Conservation (phyloP, 2,888 invertebrate species). For the Dorcus hopei region DNA sequence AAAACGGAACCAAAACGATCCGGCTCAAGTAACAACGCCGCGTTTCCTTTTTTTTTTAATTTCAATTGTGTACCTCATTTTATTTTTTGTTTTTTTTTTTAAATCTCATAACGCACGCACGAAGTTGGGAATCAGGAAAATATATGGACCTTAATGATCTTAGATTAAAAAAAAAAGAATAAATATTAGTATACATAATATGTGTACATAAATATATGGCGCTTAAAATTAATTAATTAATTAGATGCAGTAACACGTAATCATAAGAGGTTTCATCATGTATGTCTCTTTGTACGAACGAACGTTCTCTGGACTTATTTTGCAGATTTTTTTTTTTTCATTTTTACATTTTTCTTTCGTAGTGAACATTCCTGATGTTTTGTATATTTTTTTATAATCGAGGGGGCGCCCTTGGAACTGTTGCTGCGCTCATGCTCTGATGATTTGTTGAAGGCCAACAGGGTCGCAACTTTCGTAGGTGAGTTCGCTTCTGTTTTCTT, state of each 20-base stretch:
- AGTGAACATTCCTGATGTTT: neutral
- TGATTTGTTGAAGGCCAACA: too few relatives aligned
- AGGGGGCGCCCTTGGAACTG: neutral
- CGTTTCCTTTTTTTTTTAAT: slow-evolving; percentile 3
- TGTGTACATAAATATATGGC: slow-evolving; percentile 29
- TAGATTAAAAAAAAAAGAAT: slow-evolving; percentile 7
- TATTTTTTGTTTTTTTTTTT: too few relatives aligned
- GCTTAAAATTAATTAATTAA: slow-evolving; percentile 17
- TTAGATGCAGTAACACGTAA: slow-evolving; percentile 7
- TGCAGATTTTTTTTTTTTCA: neutral
- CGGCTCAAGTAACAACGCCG: neutral
- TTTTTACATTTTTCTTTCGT: neutral
- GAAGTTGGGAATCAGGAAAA: slow-evolving; percentile 18
- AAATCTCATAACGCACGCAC: neutral
- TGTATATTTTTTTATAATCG: neutral
- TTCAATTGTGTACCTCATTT: slow-evolving; percentile 13
- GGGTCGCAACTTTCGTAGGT: too few relatives aligned
- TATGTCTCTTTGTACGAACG: neutral
- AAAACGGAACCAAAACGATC: neutral
- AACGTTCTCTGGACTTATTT: too few relatives aligned
- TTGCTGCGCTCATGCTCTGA: neutral
- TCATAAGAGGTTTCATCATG: slow-evolving; percentile 1
- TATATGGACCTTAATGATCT: slow-evolving; percentile 19
- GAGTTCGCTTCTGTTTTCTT: too few relatives aligned
- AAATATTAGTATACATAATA: slow-evolving; percentile 17